Conservation (phyloP, 2,797 vertebrate genomes). For the Coccyzus lansbergi region DNA sequence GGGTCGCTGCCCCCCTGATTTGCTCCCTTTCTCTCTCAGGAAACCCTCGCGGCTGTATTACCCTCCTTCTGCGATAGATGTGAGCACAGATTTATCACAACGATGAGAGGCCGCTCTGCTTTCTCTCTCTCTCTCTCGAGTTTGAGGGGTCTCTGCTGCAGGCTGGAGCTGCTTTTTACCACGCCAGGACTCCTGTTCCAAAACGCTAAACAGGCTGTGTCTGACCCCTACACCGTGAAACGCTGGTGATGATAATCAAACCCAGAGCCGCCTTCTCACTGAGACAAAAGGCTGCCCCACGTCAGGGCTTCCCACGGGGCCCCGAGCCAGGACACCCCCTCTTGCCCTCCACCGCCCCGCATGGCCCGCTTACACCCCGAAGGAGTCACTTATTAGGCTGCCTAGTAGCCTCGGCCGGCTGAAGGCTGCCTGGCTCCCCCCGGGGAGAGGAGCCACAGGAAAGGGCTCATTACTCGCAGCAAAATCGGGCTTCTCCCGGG, state of each 20-base stretch:
- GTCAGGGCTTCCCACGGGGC: not conserved
- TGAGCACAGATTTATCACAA: not conserved
- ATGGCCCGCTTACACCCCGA: not conserved
- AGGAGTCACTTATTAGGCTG: not conserved
- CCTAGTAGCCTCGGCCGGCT: not conserved
- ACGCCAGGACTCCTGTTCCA: not conserved
- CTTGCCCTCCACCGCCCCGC: not conserved
- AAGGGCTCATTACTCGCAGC: not conserved
- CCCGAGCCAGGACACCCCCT: no score
- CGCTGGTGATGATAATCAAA: slow-evolving; percentile 57
- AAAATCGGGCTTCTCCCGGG: not conserved
- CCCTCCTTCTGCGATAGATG: not conserved
- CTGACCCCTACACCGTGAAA: not conserved
- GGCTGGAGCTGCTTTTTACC: not conserved
- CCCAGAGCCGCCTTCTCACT: slow-evolving; percentile 59
- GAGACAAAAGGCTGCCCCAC: slow-evolving; percentile 18
- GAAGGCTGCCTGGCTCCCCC: not conserved
- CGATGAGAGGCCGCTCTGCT: not conserved
- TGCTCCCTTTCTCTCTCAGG: not conserved
- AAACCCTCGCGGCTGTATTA: not conserved
- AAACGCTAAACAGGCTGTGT: not conserved
- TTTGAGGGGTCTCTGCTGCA: not conserved
- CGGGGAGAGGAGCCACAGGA: not conserved
- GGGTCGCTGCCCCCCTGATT: not conserved
- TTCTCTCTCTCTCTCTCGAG: not conserved